Base-by-base conservation (phyloP, 2,888 invertebrate species). In the Sthenelais limicola region DNA sequence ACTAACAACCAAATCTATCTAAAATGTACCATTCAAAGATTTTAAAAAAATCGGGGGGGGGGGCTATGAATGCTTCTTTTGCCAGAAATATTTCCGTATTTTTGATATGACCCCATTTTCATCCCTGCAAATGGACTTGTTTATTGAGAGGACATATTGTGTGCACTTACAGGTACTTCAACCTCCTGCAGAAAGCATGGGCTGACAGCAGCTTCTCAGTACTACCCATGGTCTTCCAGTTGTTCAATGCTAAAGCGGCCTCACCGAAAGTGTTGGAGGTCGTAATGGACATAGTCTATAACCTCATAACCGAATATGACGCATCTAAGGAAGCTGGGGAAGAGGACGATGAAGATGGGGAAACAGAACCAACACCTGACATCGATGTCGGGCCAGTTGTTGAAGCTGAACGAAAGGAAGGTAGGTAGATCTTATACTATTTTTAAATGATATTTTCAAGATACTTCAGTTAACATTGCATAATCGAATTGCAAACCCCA, bases 231-330 rank as follows among this genome's bases (percentile, higher is more conserved):
- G 86, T 95, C 33, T 92, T 95, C 74, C 90, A 91, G 75, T 89
- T 97, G 54, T 87, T 96, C n/a, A 82, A 91, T 26, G 92, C 92
- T 67, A 91, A 91, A 0, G 94, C 93, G 86, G 91, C 92, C 1
- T 91, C 91, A 76, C 83, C 90, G 0, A 89, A 90, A 0, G 95
- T 96, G 0, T 89, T 81, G 12, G 77, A 72, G 54, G 77, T 81
- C 56, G 82, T 88, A 56, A 80, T 87, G 73, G 82, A 85, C 33
- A 83, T 88, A 28, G 76, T 88, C 3, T 80, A 83, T 33, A 84
- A 86, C 74, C 78, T 88, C 32, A 78, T 88, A 69, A 75, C 75
- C 21, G 73, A 68, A 43, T 74, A 78, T 21, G 76, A 78, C 33
- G 78, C 80, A 32, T 71, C 73, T 12, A 79, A 76, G 4, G 80